Evolutionary conservation across 2,888 invertebrate species (phyloP), one percentile per base, ranked within the genome.

Genomic region (Palloptera scutellata): DNA sequence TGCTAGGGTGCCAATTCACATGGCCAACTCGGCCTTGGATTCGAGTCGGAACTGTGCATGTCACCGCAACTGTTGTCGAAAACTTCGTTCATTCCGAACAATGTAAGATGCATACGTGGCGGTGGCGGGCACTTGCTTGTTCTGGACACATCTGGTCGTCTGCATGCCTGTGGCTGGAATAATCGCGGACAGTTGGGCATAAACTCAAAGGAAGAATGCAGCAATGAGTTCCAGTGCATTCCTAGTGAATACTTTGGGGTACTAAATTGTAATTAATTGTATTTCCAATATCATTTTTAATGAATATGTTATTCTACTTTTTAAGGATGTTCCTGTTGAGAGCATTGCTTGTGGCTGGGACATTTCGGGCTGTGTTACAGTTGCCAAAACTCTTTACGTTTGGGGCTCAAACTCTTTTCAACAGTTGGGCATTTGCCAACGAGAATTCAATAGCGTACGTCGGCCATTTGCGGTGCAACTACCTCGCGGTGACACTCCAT

Each of bases 401-500:
- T 95, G 95, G 95, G 95, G 96, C 6, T 92, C 93, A 20, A 94
- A 94, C 82, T 87, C 87, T 70, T 90, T 90, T 80, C 92, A 93
- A 19, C 94, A 94, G 79, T 84, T 94, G 64, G 94, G 94, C 13
- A 85, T 91, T 42, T 88, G 87, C 80, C 82, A 83, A 62, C 79
- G 83, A 1, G 84, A 83, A 12, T 84, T 84, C 58, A 76, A 76
- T 43, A 75, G 80, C 6, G 85, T 85, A 10, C 78, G 79, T 4
- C 73, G 77, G 10, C 84, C 85, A n/a, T 73, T 83, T 70, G 73
- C 75, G 0, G 76, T 85, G 55, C 74, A 72, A 15, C 61, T 85
- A 42, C 84, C 83, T 1, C 78, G 79, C 0, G 81, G 79, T 30
- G 84, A 84, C 74, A 66, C 68, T 0, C 79, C 79, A 0, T 71